Percentiles rank a stretch among this genome's conserved stretches.
These are phyloP conservation scores for Calameuta idolon DNA, from an alignment of 2,888 invertebrate species.

Conservation along the genomic window DNA sequence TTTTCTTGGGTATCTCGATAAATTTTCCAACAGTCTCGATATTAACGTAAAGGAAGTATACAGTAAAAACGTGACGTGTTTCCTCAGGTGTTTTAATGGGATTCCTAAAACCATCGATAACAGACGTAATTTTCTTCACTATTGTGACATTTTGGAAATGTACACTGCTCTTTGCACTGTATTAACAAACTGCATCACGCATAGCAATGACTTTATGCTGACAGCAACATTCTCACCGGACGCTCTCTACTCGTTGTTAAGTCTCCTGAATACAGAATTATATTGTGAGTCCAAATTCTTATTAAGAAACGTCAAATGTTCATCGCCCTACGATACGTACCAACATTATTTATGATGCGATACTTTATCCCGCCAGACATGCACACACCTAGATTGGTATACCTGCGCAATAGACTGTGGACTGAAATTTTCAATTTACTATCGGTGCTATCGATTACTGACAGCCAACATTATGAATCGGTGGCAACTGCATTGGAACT, in stretches of 20 bases:
- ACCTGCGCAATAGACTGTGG: slow-evolving; percentile 69
- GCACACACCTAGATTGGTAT: slow-evolving; percentile 60
- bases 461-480: slow-evolving; percentile 54
- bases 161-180: slow-evolving; percentile 67
- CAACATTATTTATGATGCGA: not conserved
- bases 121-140: slow-evolving; percentile 63
- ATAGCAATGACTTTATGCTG: slow-evolving; percentile 62
- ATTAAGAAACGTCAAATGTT: slow-evolving; percentile 2
- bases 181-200: slow-evolving; percentile 64
- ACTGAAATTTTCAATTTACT: slow-evolving; percentile 68
- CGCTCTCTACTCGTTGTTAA: slow-evolving; percentile 65
- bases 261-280: slow-evolving; percentile 64
- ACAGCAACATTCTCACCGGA: slow-evolving; percentile 68
- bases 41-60: not conserved
- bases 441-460: slow-evolving; percentile 59
- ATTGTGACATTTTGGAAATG: slow-evolving; percentile 69
- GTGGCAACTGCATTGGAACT: slow-evolving; percentile 52
- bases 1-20: slow-evolving; percentile 65
- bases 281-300: slow-evolving; percentile 64
- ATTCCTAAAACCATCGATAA: slow-evolving; percentile 59
- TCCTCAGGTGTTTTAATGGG: slow-evolving; percentile 62
- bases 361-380: slow-evolving; percentile 49
- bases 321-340: not conserved
- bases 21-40: not conserved
- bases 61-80: slow-evolving; percentile 1